Evolutionary conservation across 2,888 invertebrate genomes (phyloP), one percentile per base, ranked within the genome.

Genomic region (Tetrapedia diversipes): DNA sequence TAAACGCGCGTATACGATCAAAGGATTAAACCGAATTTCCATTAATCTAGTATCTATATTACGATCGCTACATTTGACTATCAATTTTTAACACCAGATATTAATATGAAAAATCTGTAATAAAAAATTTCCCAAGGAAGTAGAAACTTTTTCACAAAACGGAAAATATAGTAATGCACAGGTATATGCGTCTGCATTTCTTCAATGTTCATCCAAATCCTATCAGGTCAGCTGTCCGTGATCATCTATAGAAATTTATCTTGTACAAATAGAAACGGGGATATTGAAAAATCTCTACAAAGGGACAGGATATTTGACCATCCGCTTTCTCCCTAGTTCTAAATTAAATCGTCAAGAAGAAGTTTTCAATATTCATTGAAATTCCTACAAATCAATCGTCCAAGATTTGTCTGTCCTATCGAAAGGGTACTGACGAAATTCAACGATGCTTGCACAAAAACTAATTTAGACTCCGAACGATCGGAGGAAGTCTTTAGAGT

Each of bases 391-490:
- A 29, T 32, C 43, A n/a, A 16, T 43, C 14, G 53, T 1, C 10
- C 3, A 39, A 39, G 14, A 39, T 49, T 49, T 24, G 22, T 16
- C 16, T 27, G n/a, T 2, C 16, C 8, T 19, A 32, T 51, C 39
- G 24, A 24, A 49, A 39, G 22, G 60, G 22, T 51, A 68, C 14
- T n/a, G 60, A 57, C 34, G 32, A 32, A 59, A 19, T 7, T 22
- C 24, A 32, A 24, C 14, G 32, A 19, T 32, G 14, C 49, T 11
- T 24, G 24, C 29, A 24, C 32, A 34, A 19, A 51, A 68, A 60
- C 41, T 60, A 51, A 59, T 51, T 61, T 60, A 39, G 14, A 8
- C 32, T 14, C 22, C 32, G 24, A 51, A 61, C 41, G 51, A 51
- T 51, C 60, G 14, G 34, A 29, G 11, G n/a, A n/a, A n/a, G 19